phyloP scores from a whole-genome alignment of 2,797 vertebrate species.

The Dallia pectoralis region DNA sequence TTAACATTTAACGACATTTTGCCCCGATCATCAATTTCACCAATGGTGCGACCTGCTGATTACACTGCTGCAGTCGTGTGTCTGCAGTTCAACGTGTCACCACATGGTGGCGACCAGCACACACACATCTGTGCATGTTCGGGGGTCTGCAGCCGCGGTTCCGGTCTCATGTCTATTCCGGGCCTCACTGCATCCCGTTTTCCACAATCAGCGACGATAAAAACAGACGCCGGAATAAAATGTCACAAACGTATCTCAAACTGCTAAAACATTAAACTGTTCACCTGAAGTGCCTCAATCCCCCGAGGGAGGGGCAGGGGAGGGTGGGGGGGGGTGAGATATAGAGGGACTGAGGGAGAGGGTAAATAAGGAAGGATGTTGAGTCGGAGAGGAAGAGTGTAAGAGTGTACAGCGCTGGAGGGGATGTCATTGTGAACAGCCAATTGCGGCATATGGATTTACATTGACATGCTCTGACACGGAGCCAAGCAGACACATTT shows the following conservation, averaged over 20 bases:
- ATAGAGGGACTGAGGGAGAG: not conserved
- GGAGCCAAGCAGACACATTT: no score
- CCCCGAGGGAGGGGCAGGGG: no score
- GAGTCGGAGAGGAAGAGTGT: conserved; percentile 38
- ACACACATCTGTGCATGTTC: conserved; percentile 38
- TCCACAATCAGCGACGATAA: conserved; percentile 76
- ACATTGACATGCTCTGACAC: no score
- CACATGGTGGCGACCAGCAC: conserved; percentile 76
- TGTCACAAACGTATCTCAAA: conserved; percentile 81
- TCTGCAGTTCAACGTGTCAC: conserved; percentile 15
- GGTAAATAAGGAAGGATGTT: conserved; percentile 14
- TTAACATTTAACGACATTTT: not conserved
- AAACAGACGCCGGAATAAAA: conserved; percentile 79
- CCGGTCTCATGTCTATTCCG: not conserved
- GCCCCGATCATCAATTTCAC: not conserved
- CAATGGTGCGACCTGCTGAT: conserved; percentile 9
- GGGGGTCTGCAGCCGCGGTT: conserved; percentile 41
- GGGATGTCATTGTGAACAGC: no score
- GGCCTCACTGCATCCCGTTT: conserved; percentile 48
- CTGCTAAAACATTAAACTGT: conserved; percentile 80
- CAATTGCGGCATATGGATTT: no score
- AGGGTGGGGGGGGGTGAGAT: conserved; percentile 23
- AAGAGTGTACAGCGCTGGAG: not conserved
- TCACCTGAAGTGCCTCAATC: conserved; percentile 68
- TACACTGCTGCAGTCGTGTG: conserved; percentile 54